Percentiles rank a stretch among this genome's conserved stretches.
Conservation (phyloP, 2,888 invertebrate genomes). For the Carcina quercana region DNA sequence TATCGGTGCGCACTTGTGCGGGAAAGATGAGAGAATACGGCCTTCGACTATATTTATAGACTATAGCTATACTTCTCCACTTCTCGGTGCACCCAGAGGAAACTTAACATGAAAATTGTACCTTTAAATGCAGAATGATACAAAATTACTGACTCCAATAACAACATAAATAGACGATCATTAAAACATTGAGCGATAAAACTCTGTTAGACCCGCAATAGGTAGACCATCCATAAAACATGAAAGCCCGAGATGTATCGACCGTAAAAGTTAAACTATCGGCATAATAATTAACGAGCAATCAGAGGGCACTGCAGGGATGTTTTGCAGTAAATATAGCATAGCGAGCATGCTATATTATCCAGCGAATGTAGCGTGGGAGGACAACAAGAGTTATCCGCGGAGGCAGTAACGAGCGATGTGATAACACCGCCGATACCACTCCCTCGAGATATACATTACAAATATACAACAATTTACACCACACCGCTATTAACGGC, state of each 20-base stretch:
- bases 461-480: slow-evolving; percentile 29
- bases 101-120: slow-evolving; percentile 9
- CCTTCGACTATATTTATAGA: slow-evolving; percentile 46
- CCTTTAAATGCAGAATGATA: neutral
- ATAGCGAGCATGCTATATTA: slow-evolving; percentile 26
- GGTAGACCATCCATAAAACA: slow-evolving; percentile 4
- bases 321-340: slow-evolving; percentile 25
- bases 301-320: slow-evolving; percentile 16
- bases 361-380: slow-evolving; percentile 35
- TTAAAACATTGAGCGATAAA: slow-evolving; percentile 3
- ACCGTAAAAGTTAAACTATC: slow-evolving; percentile 12
- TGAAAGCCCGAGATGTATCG: slow-evolving; percentile 2
- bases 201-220: neutral
- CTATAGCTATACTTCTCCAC: slow-evolving; percentile 19
- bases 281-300: slow-evolving; percentile 18
- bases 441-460: slow-evolving; percentile 24
- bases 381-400: slow-evolving; percentile 44
- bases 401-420: slow-evolving; percentile 30
- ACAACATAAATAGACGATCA: slow-evolving; percentile 1
- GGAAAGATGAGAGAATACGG: slow-evolving; percentile 28
- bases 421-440: slow-evolving; percentile 31
- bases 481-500: slow-evolving; percentile 24
- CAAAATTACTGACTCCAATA: neutral
- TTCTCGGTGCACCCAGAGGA: slow-evolving; percentile 11
- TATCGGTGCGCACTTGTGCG: slow-evolving; percentile 20